A percentile compares a stretch with the other conserved stretches of the same genome.
phyloP scores from a whole-genome alignment of 1,140 invertebrate species.

The Papilio glaucus region DNA sequence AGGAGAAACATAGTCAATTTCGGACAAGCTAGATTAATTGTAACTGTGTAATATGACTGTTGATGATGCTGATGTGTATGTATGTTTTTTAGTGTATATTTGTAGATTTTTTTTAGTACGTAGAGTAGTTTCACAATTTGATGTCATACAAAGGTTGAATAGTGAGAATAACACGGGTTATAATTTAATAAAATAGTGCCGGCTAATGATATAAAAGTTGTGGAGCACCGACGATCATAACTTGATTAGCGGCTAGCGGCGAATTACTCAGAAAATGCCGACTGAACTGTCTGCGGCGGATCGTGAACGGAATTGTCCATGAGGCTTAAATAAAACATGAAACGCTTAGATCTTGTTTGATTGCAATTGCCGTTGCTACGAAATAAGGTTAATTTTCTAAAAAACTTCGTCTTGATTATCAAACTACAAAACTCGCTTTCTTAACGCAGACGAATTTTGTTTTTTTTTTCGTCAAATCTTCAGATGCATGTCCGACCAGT shows the following conservation, averaged over 20 bases:
- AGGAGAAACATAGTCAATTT: too few relatives aligned
- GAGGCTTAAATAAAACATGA: slow-evolving; percentile 20
- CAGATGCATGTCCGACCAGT: too few relatives aligned
- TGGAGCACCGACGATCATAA: slow-evolving; percentile 14
- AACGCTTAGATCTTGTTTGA: neutral
- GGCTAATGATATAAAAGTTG: slow-evolving; percentile 28
- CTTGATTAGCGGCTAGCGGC: slow-evolving; percentile 36
- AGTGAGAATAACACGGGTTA: neutral
- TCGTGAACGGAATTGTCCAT: slow-evolving; percentile 23
- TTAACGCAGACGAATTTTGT: too few relatives aligned
- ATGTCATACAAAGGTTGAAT: neutral
- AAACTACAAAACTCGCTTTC: too few relatives aligned
- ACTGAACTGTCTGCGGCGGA: slow-evolving; percentile 21
- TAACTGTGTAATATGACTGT: too few relatives aligned
- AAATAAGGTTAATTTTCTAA: too few relatives aligned
- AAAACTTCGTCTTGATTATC: too few relatives aligned
- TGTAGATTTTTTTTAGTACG: too few relatives aligned
- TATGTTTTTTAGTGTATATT: too few relatives aligned
- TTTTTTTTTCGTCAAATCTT: too few relatives aligned
- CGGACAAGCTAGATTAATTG: too few relatives aligned
- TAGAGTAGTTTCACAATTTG: neutral
- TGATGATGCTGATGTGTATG: too few relatives aligned
- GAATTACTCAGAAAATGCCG: slow-evolving; percentile 36
- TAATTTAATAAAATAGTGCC: slow-evolving; percentile 20
- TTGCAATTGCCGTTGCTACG: neutral